These are phyloP conservation scores for Epinotia nisella DNA, from an alignment of 2,888 invertebrate species.

Conservation along the genomic window DNA sequence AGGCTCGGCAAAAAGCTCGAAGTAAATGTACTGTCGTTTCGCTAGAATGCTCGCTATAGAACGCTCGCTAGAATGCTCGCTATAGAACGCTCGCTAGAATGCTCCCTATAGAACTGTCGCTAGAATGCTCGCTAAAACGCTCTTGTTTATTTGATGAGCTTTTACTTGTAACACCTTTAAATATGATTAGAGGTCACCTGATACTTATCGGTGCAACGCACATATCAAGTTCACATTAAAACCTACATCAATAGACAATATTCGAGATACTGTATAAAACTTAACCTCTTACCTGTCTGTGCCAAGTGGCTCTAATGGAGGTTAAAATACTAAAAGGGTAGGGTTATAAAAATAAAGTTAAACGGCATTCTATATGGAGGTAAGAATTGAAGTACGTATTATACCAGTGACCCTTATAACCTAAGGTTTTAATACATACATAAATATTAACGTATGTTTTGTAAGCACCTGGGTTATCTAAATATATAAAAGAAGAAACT, in stretches of 20 bases:
- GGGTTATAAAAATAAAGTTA: background rate
- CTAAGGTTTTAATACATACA: background rate
- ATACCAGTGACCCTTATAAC: background rate
- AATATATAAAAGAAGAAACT: too few species aligned
- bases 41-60: too few species aligned
- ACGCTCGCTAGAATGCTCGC: too few species aligned
- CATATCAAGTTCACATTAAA: background rate
- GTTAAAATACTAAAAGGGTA: constrained; percentile 2
- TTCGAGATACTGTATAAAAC: background rate
- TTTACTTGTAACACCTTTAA: too few species aligned
- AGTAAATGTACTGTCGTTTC: too few species aligned
- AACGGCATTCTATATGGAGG: background rate
- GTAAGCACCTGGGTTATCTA: background rate
- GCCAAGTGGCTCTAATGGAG: background rate
- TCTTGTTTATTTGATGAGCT: too few species aligned
- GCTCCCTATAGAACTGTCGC: too few species aligned
- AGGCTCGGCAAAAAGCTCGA: too few species aligned
- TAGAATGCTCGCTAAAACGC: too few species aligned
- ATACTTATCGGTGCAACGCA: background rate
- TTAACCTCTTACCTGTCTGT: background rate
- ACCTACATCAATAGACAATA: background rate
- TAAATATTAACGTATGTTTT: background rate
- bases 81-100: too few species aligned
- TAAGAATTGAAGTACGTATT: background rate
- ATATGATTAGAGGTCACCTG: background rate